Evolutionary conservation across 2,888 invertebrate species (phyloP).

Genomic region (Alviniconcha strummeri): DNA sequence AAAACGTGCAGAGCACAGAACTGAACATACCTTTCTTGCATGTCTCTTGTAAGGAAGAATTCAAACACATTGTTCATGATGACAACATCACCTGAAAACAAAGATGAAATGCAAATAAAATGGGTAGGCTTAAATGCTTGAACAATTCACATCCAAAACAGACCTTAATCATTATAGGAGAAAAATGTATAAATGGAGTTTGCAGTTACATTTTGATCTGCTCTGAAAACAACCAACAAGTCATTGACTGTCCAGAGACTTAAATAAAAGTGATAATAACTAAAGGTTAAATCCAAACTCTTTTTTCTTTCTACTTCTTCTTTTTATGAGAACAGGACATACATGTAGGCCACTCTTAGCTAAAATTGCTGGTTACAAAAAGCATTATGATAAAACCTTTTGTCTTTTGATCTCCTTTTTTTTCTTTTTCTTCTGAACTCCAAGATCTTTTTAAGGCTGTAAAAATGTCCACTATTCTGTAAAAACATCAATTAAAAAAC

Average conservation of each 20-base stretch:
- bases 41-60: conserved; percentile 79
- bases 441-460: too few relatives aligned
- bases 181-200: background rate
- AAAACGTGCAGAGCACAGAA: background rate
- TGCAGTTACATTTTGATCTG: background rate
- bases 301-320: too few relatives aligned
- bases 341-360: too few relatives aligned
- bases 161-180: background rate
- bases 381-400: too few relatives aligned
- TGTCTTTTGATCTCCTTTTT: too few relatives aligned
- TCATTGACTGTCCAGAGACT: background rate
- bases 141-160: background rate
- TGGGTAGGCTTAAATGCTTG: background rate
- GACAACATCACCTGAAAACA: conserved; percentile 77
- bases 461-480: too few relatives aligned
- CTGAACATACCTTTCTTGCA: conserved; percentile 75
- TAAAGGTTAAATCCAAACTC: too few relatives aligned
- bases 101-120: conserved; percentile 23
- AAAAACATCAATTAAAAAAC: too few relatives aligned
- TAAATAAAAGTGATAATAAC: background rate
- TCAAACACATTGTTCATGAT: conserved; percentile 83
- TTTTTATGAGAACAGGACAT: too few relatives aligned
- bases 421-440: too few relatives aligned
- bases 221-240: background rate
- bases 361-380: too few relatives aligned